Percentiles rank a stretch among this genome's conserved stretches.
Evolutionary conservation across 2,888 invertebrate genomes (phyloP).

Genomic region (Drosophila barbarae): DNA sequence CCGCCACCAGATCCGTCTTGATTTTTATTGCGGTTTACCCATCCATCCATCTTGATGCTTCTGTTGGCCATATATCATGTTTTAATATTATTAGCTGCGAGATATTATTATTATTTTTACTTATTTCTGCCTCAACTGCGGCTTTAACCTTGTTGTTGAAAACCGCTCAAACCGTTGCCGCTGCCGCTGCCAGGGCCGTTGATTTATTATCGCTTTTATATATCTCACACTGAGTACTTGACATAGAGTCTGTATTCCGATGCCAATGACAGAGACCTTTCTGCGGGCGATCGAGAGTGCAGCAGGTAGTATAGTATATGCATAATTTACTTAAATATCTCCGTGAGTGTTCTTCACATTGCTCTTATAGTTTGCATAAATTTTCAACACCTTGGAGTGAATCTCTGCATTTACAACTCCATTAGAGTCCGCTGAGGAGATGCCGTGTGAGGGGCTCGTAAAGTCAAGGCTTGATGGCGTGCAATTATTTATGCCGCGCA

Average conservation of each 20-base stretch:
- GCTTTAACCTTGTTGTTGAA: slow-evolving; percentile 50
- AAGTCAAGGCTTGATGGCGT: slow-evolving; percentile 10
- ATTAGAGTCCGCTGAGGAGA: slow-evolving; percentile 8
- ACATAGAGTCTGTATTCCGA: slow-evolving; percentile 14
- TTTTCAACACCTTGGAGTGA: slow-evolving; percentile 37
- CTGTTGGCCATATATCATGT: slow-evolving; percentile 31
- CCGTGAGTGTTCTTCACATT: slow-evolving; percentile 9
- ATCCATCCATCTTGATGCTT: slow-evolving; percentile 16
- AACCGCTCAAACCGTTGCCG: slow-evolving; percentile 35
- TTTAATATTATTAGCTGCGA: slow-evolving; percentile 30
- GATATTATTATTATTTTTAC: slow-evolving; percentile 21
- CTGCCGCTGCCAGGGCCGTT: slow-evolving; percentile 33
- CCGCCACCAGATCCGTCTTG: slow-evolving; percentile 12
- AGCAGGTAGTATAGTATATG: slow-evolving; percentile 1
- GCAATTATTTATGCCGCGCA: slow-evolving; percentile 48
- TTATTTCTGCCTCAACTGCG: slow-evolving; percentile 35
- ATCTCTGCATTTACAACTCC: slow-evolving; percentile 35
- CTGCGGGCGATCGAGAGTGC: slow-evolving; percentile 3
- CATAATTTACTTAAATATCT: too few species aligned
- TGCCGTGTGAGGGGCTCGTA: slow-evolving; percentile 29
- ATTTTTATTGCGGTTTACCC: slow-evolving; percentile 49
- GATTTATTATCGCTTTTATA: slow-evolving; percentile 33
- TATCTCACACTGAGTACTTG: slow-evolving; percentile 15
- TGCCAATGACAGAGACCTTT: slow-evolving; percentile 27
- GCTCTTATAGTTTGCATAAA: slow-evolving; percentile 24